Evolutionary conservation across 2,888 invertebrate genomes (phyloP), one percentile per base, ranked within the genome.

Genomic region (Merodon equestris): DNA sequence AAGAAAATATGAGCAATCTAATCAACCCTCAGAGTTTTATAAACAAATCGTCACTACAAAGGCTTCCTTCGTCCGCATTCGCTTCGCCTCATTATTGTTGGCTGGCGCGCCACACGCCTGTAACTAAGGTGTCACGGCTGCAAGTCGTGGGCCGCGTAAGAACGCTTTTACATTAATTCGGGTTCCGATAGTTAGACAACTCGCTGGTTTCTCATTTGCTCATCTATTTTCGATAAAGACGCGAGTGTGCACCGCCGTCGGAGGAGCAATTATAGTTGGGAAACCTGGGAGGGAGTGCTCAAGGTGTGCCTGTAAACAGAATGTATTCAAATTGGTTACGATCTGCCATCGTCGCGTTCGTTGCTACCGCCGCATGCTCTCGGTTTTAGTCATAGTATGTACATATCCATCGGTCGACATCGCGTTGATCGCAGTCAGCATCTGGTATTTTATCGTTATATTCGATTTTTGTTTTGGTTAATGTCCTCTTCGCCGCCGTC

Each of bases 161-260:
- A n/a, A n/a, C n/a, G n/a, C n/a, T n/a, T n/a, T n/a, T n/a, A n/a
- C n/a, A n/a, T 27, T 44, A 56, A 19, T 54, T n/a, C 58, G n/a
- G 54, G 9, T 40, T 5, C 2, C 40, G 40, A 40, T 10, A 1
- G 7, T 7, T 58, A 36, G 45, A 47, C 60, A 14, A 51, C 48
- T 48, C 13, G 48, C 34, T 1, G 34, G 36, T 48, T 54, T 54
- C 58, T 63, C 67, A 67, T 66, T 76, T 44, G 38, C 27, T 71
- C 61, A 71, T 77, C 60, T 60, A 67, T 67, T 77, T 63, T 45
- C 40, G 53, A 71, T 76, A 71, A 56, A 66, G 54, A 66, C 70
- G 53, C 70, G 17, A 54, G 60, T 47, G 45, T 51, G 50, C 45
- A 56, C 60, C 67, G 67, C 60, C 71, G 34, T 61, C 48, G 13